These are phyloP conservation scores for Dorcus hopei DNA, from an alignment of 2,888 invertebrate species.

Conservation along the genomic window DNA sequence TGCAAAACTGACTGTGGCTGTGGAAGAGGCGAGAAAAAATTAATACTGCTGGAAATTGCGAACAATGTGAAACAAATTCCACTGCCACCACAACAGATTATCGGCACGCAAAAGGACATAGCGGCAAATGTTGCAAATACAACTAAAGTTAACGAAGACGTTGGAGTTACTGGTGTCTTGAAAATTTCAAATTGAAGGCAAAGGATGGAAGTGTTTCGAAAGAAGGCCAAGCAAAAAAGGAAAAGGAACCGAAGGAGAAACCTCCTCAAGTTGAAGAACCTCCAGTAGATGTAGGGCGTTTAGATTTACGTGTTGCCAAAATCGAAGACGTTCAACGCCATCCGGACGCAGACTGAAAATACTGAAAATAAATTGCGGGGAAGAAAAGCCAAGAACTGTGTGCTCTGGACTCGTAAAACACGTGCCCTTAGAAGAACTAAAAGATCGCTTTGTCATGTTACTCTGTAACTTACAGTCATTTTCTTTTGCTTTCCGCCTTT, in stretches of 20 bases:
- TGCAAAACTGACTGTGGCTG: conserved; percentile 56
- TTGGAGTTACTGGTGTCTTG: not conserved
- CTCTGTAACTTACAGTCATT: conserved; percentile 88
- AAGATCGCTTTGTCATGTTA: conserved; percentile 75
- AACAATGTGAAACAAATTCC: conserved; percentile 69
- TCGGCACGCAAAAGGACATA: not conserved
- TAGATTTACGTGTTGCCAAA: conserved; percentile 83
- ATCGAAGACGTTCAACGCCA: conserved; percentile 77
- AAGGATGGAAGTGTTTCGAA: conserved; percentile 33
- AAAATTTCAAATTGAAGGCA: conserved; percentile 32
- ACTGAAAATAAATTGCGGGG: conserved; percentile 83
- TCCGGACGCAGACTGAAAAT: conserved; percentile 90
- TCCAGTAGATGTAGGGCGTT: conserved; percentile 66
- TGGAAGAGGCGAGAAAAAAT: conserved; percentile 61
- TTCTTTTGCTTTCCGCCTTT: too few species aligned
- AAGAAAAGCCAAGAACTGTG: conserved; percentile 63
- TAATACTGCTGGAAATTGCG: conserved; percentile 62
- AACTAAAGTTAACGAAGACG: conserved; percentile 24
- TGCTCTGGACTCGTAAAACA: conserved; percentile 87
- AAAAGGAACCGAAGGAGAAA: conserved; percentile 45
- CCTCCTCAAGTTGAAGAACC: conserved; percentile 47
- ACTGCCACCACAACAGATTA: conserved; percentile 45
- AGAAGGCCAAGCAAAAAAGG: conserved; percentile 47
- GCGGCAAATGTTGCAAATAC: conserved; percentile 19
- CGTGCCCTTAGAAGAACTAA: conserved; percentile 83